These are phyloP conservation scores for Rachycentron canadum DNA, from an alignment of 2,797 vertebrate genomes.

Conservation along the genomic window DNA sequence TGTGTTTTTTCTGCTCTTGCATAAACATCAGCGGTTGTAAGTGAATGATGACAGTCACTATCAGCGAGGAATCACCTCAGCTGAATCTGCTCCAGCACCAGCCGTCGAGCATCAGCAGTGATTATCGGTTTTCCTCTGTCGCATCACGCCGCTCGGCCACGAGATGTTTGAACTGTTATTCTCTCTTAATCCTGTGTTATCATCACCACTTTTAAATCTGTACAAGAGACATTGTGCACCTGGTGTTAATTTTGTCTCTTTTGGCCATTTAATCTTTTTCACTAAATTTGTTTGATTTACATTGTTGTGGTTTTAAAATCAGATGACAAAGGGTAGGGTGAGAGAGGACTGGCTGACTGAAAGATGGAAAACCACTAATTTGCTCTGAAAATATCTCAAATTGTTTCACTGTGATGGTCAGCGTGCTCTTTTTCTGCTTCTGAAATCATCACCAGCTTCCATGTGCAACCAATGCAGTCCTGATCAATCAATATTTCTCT, in stretches of 20 bases:
- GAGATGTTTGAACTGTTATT: constrained; percentile 45
- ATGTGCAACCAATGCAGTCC: neutral
- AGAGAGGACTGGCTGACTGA: neutral
- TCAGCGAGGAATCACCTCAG: constrained; percentile 61
- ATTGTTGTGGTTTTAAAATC: constrained; percentile 6
- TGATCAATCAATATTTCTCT: neutral
- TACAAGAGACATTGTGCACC: neutral
- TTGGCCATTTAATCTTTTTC: neutral
- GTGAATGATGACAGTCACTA: constrained; percentile 76
- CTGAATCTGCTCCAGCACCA: constrained; percentile 37
- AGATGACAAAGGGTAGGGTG: neutral
- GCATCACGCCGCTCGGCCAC: constrained; percentile 28
- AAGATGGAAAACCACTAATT: too few relatives aligned
- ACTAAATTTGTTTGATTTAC: neutral
- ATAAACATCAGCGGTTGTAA: constrained; percentile 59
- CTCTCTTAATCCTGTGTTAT: constrained; percentile 49
- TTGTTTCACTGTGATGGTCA: too few relatives aligned
- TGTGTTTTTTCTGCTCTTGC: constrained; percentile 54
- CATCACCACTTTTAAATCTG: constrained; percentile 14
- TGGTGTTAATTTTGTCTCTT: constrained; percentile 7
- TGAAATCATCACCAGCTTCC: constrained; percentile 1
- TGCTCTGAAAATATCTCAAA: neutral
- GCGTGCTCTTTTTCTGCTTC: neutral
- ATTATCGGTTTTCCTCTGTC: constrained; percentile 52
- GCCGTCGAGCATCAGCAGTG: constrained; percentile 26